Evolutionary conservation across 2,888 invertebrate genomes (phyloP).

Genomic region (Erebia epiphron): DNA sequence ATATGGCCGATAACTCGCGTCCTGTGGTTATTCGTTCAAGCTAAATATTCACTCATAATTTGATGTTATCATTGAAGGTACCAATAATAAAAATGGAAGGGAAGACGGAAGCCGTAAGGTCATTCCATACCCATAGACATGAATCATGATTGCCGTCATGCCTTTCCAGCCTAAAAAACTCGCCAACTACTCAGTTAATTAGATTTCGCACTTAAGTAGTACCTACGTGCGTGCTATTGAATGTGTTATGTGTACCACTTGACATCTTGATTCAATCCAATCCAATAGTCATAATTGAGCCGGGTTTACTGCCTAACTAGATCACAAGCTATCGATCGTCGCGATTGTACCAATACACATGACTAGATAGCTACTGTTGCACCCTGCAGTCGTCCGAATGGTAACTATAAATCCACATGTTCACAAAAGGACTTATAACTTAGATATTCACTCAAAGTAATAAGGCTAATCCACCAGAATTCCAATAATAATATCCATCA

Average conservation of each 20-base stretch:
- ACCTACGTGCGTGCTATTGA: background rate
- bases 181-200: background rate
- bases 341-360: slow-evolving; percentile 17
- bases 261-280: slow-evolving; percentile 36
- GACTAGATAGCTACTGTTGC: slow-evolving; percentile 3
- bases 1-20: too few species aligned
- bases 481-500: too few species aligned
- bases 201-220: background rate
- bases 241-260: slow-evolving; percentile 11
- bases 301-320: slow-evolving; percentile 36
- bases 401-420: background rate
- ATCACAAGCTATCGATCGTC: slow-evolving; percentile 35
- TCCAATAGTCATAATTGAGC: slow-evolving; percentile 36
- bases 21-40: too few species aligned
- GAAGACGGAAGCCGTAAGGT: too few species aligned
- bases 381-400: slow-evolving; percentile 6
- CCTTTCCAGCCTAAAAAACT: too few species aligned
- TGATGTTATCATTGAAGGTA: too few species aligned
- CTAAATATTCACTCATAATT: too few species aligned
- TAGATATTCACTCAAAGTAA: too few species aligned
- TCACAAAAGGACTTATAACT: background rate
- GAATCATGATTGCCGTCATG: too few species aligned
- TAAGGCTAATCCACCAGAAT: background rate
- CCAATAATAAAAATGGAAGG: too few species aligned
- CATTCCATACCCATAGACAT: too few species aligned